Evolutionary conservation across 2,797 vertebrate genomes (phyloP).

Genomic region (Ctenopoma kingsleyae): DNA sequence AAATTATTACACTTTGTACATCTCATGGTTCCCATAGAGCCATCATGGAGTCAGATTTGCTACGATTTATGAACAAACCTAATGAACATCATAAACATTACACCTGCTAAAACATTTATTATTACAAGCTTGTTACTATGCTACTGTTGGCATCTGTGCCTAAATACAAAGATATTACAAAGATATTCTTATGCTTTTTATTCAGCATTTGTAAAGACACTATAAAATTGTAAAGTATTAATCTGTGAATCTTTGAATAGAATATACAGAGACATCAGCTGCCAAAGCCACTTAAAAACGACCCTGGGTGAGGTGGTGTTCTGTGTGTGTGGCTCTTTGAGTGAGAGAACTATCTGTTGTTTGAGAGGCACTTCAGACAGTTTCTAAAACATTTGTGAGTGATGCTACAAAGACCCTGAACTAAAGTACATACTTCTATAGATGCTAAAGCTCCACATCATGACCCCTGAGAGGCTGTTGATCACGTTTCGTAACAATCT

Average conservation of each 20-base stretch:
- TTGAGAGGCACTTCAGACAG: constrained; percentile 72
- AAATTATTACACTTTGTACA: too few relatives aligned
- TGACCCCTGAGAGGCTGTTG: constrained; percentile 84
- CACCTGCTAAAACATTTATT: too few relatives aligned
- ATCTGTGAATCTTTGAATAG: constrained; percentile 23
- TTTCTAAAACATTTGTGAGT: constrained; percentile 73
- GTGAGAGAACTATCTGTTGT: constrained; percentile 56
- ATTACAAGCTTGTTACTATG: background rate
- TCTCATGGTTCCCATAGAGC: too few relatives aligned
- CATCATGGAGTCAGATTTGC: too few relatives aligned
- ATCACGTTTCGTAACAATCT: constrained; percentile 86
- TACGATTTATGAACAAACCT: too few relatives aligned
- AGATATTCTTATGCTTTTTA: background rate
- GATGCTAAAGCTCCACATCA: constrained; percentile 65
- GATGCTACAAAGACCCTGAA: constrained; percentile 66
- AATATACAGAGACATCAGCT: constrained; percentile 52
- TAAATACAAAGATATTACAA: background rate
- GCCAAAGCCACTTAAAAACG: constrained; percentile 56
- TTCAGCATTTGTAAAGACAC: constrained; percentile 27
- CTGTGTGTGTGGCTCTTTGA: constrained; percentile 43
- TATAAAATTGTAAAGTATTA: constrained; percentile 2
- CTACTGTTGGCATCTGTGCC: background rate
- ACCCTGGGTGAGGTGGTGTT: constrained; percentile 46
- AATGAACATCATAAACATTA: too few relatives aligned
- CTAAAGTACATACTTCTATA: constrained; percentile 60